A percentile compares a stretch with the other conserved stretches of the same genome.
Conservation (phyloP, 2,888 invertebrate species). For the Conops quadrifasciatus region DNA sequence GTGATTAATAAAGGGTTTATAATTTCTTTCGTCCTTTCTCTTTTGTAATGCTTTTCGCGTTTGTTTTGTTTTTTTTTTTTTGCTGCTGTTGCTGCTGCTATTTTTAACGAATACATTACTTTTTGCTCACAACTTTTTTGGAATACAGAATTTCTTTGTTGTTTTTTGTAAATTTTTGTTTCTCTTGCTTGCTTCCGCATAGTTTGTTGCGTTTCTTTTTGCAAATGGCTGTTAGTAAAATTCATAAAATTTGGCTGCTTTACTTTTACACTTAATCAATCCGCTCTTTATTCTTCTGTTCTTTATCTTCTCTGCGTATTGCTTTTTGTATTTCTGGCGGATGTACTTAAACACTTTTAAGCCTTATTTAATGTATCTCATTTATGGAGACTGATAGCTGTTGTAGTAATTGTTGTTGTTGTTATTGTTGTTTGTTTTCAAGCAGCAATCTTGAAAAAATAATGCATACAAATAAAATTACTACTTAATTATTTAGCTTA, state of each 20-base stretch:
- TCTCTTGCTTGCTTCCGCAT: constrained; percentile 5
- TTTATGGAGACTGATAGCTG: no score
- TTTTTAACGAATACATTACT: not conserved
- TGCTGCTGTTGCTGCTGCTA: not conserved
- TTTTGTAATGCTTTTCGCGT: not conserved
- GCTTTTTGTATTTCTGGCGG: no score
- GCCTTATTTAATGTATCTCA: no score
- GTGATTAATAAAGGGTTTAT: not conserved
- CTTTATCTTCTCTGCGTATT: no score
- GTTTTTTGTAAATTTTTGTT: not conserved
- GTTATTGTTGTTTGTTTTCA: not conserved
- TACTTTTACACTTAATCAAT: no score
- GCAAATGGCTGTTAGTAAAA: not conserved
- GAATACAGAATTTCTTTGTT: not conserved
- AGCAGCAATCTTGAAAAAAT: constrained; percentile 26
- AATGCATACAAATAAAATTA: not conserved
- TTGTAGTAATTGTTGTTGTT: constrained; percentile 10
- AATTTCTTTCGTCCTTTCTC: not conserved
- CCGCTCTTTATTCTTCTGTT: no score
- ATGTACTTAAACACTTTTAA: no score
- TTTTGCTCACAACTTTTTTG: not conserved
- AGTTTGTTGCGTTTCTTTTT: constrained; percentile 11
- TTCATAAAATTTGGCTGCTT: no score
- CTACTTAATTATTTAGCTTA: no score
- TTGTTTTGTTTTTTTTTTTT: not conserved